Evolutionary conservation across 2,797 vertebrate genomes (phyloP), one percentile per base, ranked within the genome.

Genomic region (Anguilla megastoma): DNA sequence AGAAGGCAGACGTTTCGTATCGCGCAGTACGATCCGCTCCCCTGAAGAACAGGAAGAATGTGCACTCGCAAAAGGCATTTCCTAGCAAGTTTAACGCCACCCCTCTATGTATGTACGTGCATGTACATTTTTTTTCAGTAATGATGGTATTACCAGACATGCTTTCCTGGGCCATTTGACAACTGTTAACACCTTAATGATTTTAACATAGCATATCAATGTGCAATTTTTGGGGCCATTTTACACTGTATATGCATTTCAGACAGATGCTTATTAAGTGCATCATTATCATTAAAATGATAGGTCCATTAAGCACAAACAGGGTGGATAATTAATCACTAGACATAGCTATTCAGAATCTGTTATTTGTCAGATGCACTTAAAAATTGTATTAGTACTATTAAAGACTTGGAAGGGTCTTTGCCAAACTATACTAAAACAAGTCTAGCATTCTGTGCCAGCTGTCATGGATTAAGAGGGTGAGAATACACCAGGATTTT

Each of bases 201-300:
- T 48, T 82, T 82, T 82, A 82, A 82, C 41, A 10, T 50, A 24
- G 21, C 6, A 50, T 50, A 50, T 82, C 24, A 45, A 24, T 50
- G 41, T 12, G 14, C 6, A 2, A 3, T 50, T 48, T 82, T 82
- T 50, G 2, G 69, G 33, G 45, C 21, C 79, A n/a, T 82, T 50
- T 82, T 82, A 82, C 24, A 50, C 45, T 24, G 50, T 41, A 21
- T 79, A 18, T 79, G 74, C 74, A 21, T 79, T 41, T 45, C 74
- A 82, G 41, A 82, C 79, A 82, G 79, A 82, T n/a, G 33, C 33
- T 18, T 45, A 79, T 79, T 79, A 50, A 82, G 79, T n/a, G 45
- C 24, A 50, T 82, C 79, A 82, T 82, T 82, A 82, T 82, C 41
- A 82, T 82, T 82, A 50, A 82, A 82, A 82, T 50, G 21, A 82